Conservation (phyloP, 2,888 invertebrate genomes). For the Pachymerium ferrugineum region DNA sequence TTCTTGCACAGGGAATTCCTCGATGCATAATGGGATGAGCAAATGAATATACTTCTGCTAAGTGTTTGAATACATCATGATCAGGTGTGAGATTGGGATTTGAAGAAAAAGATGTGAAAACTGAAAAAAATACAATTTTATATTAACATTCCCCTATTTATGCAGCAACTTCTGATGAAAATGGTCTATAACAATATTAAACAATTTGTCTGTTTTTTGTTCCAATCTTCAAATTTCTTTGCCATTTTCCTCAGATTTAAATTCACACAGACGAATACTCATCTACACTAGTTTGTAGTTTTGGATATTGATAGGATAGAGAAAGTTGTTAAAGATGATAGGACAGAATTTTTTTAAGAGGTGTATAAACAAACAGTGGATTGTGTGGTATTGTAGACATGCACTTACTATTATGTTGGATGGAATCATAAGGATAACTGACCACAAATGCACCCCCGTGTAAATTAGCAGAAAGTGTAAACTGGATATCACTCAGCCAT, state of each 20-base stretch:
- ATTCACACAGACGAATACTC: too few species aligned
- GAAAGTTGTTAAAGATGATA: background rate
- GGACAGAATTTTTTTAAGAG: background rate
- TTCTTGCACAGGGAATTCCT: constrained; percentile 61
- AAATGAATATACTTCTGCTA: constrained; percentile 76
- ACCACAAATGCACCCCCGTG: constrained; percentile 96
- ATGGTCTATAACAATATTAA: background rate
- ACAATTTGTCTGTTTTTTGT: background rate
- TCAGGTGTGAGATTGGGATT: constrained; percentile 74
- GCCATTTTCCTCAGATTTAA: too few species aligned
- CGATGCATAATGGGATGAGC: constrained; percentile 85
- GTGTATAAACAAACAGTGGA: background rate
- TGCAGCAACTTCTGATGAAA: background rate
- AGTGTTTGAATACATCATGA: constrained; percentile 82
- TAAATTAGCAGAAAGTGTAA: constrained; percentile 85
- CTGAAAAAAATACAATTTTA: constrained; percentile 23
- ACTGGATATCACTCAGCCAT: constrained; percentile 88
- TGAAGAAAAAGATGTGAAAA: constrained; percentile 34
- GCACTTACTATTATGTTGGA: constrained; percentile 82
- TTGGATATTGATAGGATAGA: background rate
- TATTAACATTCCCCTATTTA: constrained; percentile 5
- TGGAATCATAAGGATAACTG: constrained; percentile 95
- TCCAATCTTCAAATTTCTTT: too few species aligned
- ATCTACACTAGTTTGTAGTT: too few species aligned
- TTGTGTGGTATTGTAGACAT: background rate